Percentiles rank a stretch among this genome's conserved stretches.
Evolutionary conservation across 2,113 vertebrate genomes (phyloP).

Genomic region (Pangasianodon gigas): DNA sequence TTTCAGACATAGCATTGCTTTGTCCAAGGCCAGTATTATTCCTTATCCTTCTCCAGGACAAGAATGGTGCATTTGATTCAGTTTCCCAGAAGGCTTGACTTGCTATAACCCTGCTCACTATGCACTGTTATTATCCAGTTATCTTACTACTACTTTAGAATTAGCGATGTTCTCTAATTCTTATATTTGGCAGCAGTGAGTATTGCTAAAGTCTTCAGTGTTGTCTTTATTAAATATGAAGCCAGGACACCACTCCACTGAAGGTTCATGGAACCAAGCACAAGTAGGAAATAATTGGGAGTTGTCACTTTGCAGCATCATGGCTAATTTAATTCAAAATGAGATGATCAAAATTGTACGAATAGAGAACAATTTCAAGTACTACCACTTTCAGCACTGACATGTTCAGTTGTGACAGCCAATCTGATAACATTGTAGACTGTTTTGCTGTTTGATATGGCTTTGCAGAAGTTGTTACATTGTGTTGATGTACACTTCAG

Average conservation of each 20-base stretch:
- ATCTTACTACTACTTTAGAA: not conserved
- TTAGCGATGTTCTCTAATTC: not conserved
- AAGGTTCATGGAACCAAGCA: not conserved
- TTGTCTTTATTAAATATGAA: not conserved
- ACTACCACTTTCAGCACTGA: not conserved
- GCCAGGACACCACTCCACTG: not conserved
- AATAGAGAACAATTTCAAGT: not conserved
- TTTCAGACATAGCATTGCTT: not conserved
- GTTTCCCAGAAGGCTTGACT: not conserved
- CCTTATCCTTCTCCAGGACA: not conserved
- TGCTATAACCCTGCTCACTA: not conserved
- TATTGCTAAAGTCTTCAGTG: not conserved
- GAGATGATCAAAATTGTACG: not conserved
- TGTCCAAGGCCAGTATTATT: not conserved
- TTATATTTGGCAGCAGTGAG: not conserved
- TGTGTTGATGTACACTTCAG: not conserved
- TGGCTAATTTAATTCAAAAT: no score
- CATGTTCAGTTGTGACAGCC: not conserved
- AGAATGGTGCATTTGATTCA: not conserved
- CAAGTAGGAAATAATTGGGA: not conserved
- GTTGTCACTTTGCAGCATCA: not conserved
- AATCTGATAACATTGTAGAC: not conserved
- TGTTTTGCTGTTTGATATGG: not conserved
- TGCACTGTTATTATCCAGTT: not conserved
- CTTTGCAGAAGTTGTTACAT: constrained; percentile 1